Evolutionary conservation across 2,113 vertebrate genomes (phyloP).

Genomic region (Numida meleagris): DNA sequence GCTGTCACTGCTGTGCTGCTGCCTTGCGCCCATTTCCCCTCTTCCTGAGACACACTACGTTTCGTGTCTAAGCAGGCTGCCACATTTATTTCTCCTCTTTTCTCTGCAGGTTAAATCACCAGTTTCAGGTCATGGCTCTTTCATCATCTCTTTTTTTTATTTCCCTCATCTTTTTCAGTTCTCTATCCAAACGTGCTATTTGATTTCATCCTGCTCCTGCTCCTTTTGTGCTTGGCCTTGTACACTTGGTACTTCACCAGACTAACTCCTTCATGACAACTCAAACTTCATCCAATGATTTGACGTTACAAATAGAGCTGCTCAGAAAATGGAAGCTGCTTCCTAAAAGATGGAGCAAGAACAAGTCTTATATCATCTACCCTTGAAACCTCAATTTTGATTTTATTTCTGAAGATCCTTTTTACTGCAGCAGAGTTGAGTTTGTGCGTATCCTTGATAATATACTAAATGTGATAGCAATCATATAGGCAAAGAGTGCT

Average conservation of each 20-base stretch:
- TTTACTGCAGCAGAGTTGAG: neutral
- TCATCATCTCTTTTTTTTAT: neutral
- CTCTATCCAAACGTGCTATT: neutral
- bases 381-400: neutral
- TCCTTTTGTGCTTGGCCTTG: neutral
- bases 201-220: neutral
- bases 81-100: neutral
- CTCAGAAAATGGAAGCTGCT: neutral
- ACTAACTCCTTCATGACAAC: rapidly evolving
- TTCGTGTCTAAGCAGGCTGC: neutral
- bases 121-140: neutral
- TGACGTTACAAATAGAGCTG: neutral
- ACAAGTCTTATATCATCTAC: neutral
- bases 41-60: neutral
- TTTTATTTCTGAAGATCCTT: neutral
- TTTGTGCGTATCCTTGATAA: neutral
- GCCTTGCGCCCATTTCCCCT: neutral
- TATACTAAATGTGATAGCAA: neutral
- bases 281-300: neutral
- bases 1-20: neutral
- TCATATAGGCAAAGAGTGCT: neutral
- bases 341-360: neutral
- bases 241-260: neutral
- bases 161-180: neutral
- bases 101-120: neutral